Conservation (phyloP, 2,797 vertebrate species). For the Rhyacichthys aspro region DNA sequence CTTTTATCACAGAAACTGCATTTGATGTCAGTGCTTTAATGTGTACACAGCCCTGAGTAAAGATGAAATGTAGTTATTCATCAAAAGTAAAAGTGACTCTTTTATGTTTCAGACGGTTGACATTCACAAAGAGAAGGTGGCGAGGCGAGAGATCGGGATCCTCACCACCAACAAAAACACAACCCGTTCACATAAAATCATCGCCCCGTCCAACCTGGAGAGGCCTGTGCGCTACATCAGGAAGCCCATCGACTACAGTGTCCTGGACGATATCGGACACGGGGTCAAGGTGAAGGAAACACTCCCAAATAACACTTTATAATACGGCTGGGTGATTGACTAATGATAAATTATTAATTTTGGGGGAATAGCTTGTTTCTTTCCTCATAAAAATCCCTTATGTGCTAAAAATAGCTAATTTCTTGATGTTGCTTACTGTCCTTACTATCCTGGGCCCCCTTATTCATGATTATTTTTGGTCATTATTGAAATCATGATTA, state of each 20-base stretch:
- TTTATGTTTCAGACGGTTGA: constrained; percentile 85
- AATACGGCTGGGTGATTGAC: no score
- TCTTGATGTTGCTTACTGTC: no score
- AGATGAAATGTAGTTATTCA: no score
- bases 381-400: no score
- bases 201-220: constrained; percentile 89
- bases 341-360: no score
- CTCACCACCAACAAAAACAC: constrained; percentile 94
- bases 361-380: no score
- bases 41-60: no score
- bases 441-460: no score
- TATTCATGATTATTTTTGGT: no score
- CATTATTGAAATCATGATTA: no score
- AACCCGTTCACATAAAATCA: constrained; percentile 90
- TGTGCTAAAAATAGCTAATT: no score
- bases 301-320: neutral
- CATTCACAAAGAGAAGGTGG: constrained; percentile 94
- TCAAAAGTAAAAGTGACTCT: no score
- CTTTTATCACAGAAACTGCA: constrained; percentile 10
- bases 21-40: neutral
- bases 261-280: constrained; percentile 91
- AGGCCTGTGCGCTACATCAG: constrained; percentile 92
- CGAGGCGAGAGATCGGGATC: constrained; percentile 92
- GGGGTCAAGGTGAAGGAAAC: constrained; percentile 71
- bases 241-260: constrained; percentile 90